Evolutionary conservation across 2,797 vertebrate species (phyloP).

Genomic region (Microctenopoma stevenorrisi): DNA sequence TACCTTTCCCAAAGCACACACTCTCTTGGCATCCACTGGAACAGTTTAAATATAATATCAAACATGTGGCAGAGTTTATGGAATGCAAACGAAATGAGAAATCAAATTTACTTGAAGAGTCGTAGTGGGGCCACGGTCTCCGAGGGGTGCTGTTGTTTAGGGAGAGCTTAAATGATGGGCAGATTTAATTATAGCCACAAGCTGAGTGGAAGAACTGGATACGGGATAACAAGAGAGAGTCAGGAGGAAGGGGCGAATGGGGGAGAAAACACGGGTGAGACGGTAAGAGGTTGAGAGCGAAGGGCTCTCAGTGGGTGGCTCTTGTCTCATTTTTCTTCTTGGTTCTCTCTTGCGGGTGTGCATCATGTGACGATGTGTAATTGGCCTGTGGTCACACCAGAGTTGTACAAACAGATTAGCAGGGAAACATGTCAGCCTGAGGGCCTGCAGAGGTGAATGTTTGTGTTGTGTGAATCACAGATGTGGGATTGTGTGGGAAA

Average conservation of each 20-base stretch:
- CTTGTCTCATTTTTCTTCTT: constrained; percentile 46
- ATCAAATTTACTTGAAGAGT: constrained; percentile 80
- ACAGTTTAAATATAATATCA: constrained; percentile 83
- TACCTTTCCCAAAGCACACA: constrained; percentile 64
- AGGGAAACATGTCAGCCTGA: constrained; percentile 72
- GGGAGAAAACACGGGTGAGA: constrained; percentile 27
- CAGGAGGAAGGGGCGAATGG: constrained; percentile 18
- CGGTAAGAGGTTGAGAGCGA: constrained; percentile 33
- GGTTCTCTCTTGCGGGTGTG: constrained; percentile 50
- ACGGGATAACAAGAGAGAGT: constrained; percentile 21
- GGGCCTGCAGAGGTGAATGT: constrained; percentile 71
- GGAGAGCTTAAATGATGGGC: constrained; percentile 68
- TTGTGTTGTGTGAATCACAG: constrained; percentile 71
- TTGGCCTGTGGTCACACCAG: constrained; percentile 75
- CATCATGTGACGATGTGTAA: constrained; percentile 73
- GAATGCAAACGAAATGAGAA: constrained; percentile 84
- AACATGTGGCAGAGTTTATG: constrained; percentile 83
- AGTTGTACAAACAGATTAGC: constrained; percentile 84
- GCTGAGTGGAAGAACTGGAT: constrained; percentile 29
- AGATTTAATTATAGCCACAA: constrained; percentile 69
- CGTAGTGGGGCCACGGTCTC: constrained; percentile 54
- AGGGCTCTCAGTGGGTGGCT: constrained; percentile 66
- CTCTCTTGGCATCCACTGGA: constrained; percentile 65
- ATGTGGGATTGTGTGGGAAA: constrained; percentile 77
- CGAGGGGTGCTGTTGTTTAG: constrained; percentile 55